Base-by-base conservation (phyloP, 2,113 vertebrate genomes). In the Misgurnus mizolepis region DNA sequence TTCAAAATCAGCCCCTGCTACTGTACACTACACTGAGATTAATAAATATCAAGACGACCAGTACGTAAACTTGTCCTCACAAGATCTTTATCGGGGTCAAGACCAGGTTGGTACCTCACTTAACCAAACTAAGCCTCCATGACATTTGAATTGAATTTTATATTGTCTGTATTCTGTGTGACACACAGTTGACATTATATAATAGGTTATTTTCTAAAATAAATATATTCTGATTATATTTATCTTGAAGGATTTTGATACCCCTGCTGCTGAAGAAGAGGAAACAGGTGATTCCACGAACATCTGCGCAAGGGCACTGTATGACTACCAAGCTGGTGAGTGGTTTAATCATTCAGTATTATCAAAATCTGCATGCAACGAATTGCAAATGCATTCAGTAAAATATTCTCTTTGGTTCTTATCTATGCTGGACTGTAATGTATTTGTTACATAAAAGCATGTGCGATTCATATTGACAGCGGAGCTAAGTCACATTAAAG, bases 301-400 rank as follows among this genome's bases (percentile, higher is more conserved):
- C 50, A 61, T 94, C 10, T 90, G 92, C n/a, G 97, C 96, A 10
- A 93, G 90, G 62, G 96, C 96, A 0, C 85, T 99, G 4, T 99
- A 98, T 0, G 96, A 99, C 90, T 99, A 99, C 83, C 96, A 98
- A 88, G 97, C 96, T 65, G 91, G 96, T 97, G 83, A n/a, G 88
- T 82, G 3, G 3, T 62, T 45, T 50, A 3, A 62, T 67, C 14
- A 14, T 40, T 22, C 12, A 7, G 15, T 56, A 7, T 50, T 49
- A 15, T 39, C 45, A 2, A 61, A 12, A 14, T 50, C 49, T 50
- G 12, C 9, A 50, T 12, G 49, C 49, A 50, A 12, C 12, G 11
- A 50, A 50, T n/a, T 56, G 53, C 15, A 56, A 56, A 56, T 56
- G 17, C 15, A 12, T 8, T 47, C 12, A 17, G 53, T 50, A 50